Percentiles rank a stretch among this genome's conserved stretches.
These are phyloP conservation scores for Zoanthus sansibaricus DNA, from an alignment of 92 coral and sea anemone genomes.

Conservation along the genomic window DNA sequence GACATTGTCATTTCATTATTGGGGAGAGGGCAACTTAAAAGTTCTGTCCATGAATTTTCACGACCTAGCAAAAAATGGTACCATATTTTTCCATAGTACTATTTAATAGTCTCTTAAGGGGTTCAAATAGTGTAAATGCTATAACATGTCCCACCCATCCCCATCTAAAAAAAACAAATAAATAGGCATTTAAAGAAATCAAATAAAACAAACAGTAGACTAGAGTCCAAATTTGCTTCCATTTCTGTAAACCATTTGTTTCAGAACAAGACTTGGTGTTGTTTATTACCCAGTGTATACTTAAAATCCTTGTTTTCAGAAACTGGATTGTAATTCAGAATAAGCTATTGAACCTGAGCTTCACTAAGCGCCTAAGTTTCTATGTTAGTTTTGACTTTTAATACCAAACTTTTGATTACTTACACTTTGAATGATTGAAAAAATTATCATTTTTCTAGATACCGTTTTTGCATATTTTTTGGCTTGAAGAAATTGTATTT, in stretches of 20 bases:
- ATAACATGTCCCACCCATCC: too few relatives aligned
- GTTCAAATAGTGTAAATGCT: too few relatives aligned
- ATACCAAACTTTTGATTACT: neutral
- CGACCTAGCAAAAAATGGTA: neutral
- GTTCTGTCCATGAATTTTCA: neutral
- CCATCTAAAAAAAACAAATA: too few relatives aligned
- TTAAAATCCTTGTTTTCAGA: constrained; percentile 17
- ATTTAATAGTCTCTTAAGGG: neutral
- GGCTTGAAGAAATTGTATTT: constrained; percentile 20
- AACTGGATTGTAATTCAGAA: constrained; percentile 20
- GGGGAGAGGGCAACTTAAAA: neutral
- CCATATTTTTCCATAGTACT: neutral
- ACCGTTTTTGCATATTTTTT: neutral
- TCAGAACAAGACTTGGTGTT: neutral
- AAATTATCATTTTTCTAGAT: constrained; percentile 12
- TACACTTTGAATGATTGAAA: constrained; percentile 5
- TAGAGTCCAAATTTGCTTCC: constrained; percentile 4
- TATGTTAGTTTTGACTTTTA: constrained; percentile 5
- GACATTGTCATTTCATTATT: too few relatives aligned
- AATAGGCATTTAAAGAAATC: too few relatives aligned
- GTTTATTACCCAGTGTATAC: too few relatives aligned
- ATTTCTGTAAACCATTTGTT: neutral
- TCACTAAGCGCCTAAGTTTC: constrained; percentile 4
- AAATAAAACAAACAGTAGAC: too few relatives aligned
- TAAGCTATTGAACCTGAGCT: constrained; percentile 21